Evolutionary conservation across 1,140 invertebrate species (phyloP), one percentile per base, ranked within the genome.

Genomic region (Thalassaphorura encarpata): DNA sequence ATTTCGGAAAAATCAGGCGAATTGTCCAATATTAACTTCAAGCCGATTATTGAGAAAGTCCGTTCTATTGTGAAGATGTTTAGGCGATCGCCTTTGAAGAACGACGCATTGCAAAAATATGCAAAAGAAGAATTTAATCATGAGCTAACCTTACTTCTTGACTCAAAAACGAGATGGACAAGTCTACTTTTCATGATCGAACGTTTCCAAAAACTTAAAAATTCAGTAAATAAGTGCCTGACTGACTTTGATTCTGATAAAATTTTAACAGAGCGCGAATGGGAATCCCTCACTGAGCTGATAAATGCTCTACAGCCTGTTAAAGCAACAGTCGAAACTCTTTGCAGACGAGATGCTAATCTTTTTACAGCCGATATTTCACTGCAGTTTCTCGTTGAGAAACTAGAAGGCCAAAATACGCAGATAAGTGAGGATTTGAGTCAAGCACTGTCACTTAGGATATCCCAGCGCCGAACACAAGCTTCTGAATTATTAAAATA

Each of bases 81-180:
- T 19, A 8, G 27, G 5, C 13, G 26, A 29, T 48, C 46, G 11
- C 46, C 46, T 11, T 11, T 26, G 23, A 28, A 23, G 11, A 23
- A 6, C 6, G 46, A 48, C 6, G 26, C 23, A 29, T 19, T 48
- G 16, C 19, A 48, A 48, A 11, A 27, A n/a, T 18, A 29, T 28
- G 21, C 21, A 8, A 24, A 11, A 26, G 13, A 48, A 15, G 27
- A 27, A 8, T 8, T 13, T 18, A 6, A 48, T 24, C 6, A 11
- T 21, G 46, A 48, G 26, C 21, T 48, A 4, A n/a, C 11, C 5
- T 11, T 48, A 19, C 13, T 27, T 4, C 19, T 26, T 28, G 46
- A 48, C 27, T 15, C 46, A 48, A 48, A 48, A 48, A 48, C 46
- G 4, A 11, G 46, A 13, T 48, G 46, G 46, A 48, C 5, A 15